Base-by-base conservation (phyloP, 2,888 invertebrate genomes). In the Ecliptopera silaceata region DNA sequence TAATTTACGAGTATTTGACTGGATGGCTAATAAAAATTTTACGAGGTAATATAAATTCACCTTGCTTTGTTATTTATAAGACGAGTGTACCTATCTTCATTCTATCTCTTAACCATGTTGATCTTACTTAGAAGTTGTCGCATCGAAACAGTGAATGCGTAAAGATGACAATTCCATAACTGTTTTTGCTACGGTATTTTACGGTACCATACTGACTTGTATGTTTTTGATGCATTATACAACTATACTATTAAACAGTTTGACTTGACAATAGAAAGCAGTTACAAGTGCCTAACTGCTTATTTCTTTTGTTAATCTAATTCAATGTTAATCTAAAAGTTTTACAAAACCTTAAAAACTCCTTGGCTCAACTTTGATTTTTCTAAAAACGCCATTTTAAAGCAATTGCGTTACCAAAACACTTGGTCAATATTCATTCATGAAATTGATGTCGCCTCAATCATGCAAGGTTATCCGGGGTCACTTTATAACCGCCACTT, bases 401-500 rank as follows among this genome's bases (percentile, higher is more conserved):
- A 47, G 17, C 55, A 56, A 55, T 43, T 56, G 56, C 46, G 56
- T 44, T 51, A 62, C 52, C 47, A 42, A 58, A 55, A 38, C 49
- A 36, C 46, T 56, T 52, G 53, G 45, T 18, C 63, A 59, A 53
- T 52, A 50, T 47, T 15, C 63, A 59, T 63, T 66, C 59, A 64
- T 65, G 47, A 59, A 59, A 51, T 57, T 47, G 53, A 47, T 53
- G 63, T 55, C 59, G 60, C 58, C 56, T 41, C 47, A 61, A 64
- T 59, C 60, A 59, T 42, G 47, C 50, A 22, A 47, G 58, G 63
- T 61, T 65, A 64, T 64, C 61, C 49, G 41, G 46, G 61, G 64
- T 63, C 63, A 49, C 3, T 56, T 51, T 53, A 52, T 58, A 65
- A 59, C 56, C n/a, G 51, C 38, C 63, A 64, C 54, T 54, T 32